These are phyloP conservation scores for Plemyria rubiginata DNA, from an alignment of 2,888 invertebrate genomes.

Conservation along the genomic window DNA sequence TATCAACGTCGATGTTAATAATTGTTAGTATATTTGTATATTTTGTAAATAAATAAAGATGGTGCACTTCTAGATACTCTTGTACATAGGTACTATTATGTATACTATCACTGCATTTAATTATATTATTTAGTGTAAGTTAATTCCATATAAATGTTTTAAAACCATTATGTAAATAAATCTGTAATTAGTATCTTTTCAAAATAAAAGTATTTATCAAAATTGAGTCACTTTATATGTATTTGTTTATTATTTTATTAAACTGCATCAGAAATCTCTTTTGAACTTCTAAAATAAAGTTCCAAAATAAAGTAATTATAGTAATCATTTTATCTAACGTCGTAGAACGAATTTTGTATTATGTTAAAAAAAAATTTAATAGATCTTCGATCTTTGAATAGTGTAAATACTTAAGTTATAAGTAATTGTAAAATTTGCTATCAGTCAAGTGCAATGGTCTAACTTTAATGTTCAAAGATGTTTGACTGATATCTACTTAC, in stretches of 20 bases:
- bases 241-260: constrained; percentile 23
- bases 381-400: constrained; percentile 10
- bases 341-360: constrained; percentile 20
- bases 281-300: constrained; percentile 14
- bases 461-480: constrained; percentile 67
- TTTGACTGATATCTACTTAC: constrained; percentile 69
- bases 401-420: constrained; percentile 61
- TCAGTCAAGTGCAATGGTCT: constrained; percentile 69
- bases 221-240: constrained; percentile 11
- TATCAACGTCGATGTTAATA: constrained; percentile 70
- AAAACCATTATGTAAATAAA: constrained; percentile 34
- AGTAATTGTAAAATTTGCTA: constrained; percentile 60
- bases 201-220: constrained; percentile 14
- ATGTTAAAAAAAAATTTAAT: constrained; percentile 9
- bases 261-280: constrained; percentile 3
- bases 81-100: constrained; percentile 58
- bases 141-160: constrained; percentile 35
- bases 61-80: constrained; percentile 74
- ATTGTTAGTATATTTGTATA: constrained; percentile 76
- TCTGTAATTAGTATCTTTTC: constrained; percentile 22
- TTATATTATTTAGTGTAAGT: constrained; percentile 44
- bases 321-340: constrained; percentile 21
- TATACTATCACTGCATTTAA: constrained; percentile 53
- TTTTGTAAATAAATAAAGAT: constrained; percentile 77
- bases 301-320: constrained; percentile 6